Base-by-base conservation (phyloP, 2,888 invertebrate genomes). In the Odontocolon sp. region DNA sequence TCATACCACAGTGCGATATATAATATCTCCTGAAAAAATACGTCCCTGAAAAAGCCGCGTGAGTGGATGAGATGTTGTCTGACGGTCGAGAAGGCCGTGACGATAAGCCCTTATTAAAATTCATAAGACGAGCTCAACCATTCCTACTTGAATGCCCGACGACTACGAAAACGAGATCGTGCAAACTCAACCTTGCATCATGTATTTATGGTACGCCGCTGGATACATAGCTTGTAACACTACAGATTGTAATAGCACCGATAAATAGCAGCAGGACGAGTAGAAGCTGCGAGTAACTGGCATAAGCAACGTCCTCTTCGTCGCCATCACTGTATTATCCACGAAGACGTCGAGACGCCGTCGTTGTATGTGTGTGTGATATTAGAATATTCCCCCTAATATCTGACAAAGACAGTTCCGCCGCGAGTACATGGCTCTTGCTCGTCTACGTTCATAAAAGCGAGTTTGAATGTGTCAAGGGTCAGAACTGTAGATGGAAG, bases 21-120 rank as follows among this genome's bases (percentile, higher is more conserved):
- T n/a, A n/a, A n/a, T n/a, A n/a, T n/a, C n/a, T n/a, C n/a, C n/a
- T n/a, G n/a, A n/a, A n/a, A n/a, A n/a, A n/a, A n/a, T 5, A 50
- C n/a, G n/a, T 50, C 26, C 11, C 50, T 18, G 9, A 4, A 47
- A 47, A 3, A 3, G 2, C 28, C 28, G 9, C 18, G 31, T 36
- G 8, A 50, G 59, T 50, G 23, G 33, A 26, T 26, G 18, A n/a
- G n/a, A 28, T 6, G 38, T 26, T 40, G 50, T 50, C 50, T 11
- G 50, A 59, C 59, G 14, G n/a, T 67, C 54, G 70, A 63, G 77
- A 73, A 80, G 61, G 54, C 82, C 82, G 80, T 80, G 82, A 81
- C 84, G 84, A 85, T 83, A 82, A 71, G 78, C 68, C 36, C 79
- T 79, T 83, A 84, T 87, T 86, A 85, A 87, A 87, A 87, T 87